Base-by-base conservation (phyloP, 2,113 vertebrate species). In the Mus musculus region DNA sequence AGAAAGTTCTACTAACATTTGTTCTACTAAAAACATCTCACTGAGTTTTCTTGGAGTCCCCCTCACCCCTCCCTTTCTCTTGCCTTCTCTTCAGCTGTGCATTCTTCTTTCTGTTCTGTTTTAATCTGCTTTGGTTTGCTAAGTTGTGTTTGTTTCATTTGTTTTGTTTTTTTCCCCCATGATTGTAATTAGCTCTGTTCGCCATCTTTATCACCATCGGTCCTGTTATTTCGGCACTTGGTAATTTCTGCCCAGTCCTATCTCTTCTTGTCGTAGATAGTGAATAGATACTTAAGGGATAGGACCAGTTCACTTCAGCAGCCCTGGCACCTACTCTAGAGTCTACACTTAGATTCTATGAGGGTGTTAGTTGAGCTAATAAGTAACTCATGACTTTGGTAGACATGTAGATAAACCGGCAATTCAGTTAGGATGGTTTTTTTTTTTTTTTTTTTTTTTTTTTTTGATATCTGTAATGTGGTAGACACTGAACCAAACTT, bases 341-440 rank as follows among this genome's bases (percentile, higher is more conserved):
- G 22, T 39, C 61, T 77, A 90, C 39, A 80, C 30, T 56, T 63
- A 46, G 42, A 49, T 78, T 89, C 69, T 92, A 82, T 89, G 77
- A 59, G 76, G 88, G 81, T 69, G 54, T 52, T 85, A 87, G 76
- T 67, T 87, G 72, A 96, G 84, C 20, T 89, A 76, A 88, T 90
- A 59, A 94, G 91, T 95, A 87, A 87, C 87, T 88, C 67, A 67
- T 88, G 84, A 20, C 56, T 78, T 92, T 75, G 52, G 2, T 78
- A 81, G 59, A 81, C 22, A 65, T 39, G 11, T 78, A 88, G 81
- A 89, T 59, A 88, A 75, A 92, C 80, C 71, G 86, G 46, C 42
- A 85, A 16, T 71, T 95, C 42, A 90, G 16, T 76, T 94, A 36
- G 81, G 49, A 75, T 85, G 20, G 42, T 42, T 42, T 42, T 42